Evolutionary conservation across 2,888 invertebrate genomes (phyloP), one percentile per base, ranked within the genome.

Genomic region (Torymus tubicola): DNA sequence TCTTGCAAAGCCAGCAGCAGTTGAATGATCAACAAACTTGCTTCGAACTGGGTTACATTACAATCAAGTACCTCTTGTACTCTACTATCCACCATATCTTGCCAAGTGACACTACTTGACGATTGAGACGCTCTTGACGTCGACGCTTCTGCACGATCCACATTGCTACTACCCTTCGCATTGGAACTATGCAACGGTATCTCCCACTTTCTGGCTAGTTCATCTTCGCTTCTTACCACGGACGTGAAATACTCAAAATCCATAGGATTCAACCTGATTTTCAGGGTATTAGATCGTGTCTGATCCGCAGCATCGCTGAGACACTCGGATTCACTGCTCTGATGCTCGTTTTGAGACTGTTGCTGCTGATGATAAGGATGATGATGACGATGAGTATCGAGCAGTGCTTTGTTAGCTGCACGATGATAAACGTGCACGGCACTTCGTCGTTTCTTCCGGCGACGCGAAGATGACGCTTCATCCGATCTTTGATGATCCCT

Each of bases 201-300:
- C 58, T 60, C 61, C 74, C 60, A 68, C n/a, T 60, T 53, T 2
- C 52, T 65, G 0, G n/a, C 14, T 0, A 65, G 83, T 78, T 92
- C 92, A 81, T 92, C 92, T 74, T 92, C 92, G 84, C 92, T 92
- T 10, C 91, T 84, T 0, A 92, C 89, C 0, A 91, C 91, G 0
- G 92, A 92, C 69, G 93, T 93, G 87, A 93, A 94, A 86, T 94
- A 94, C 80, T 93, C 93, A 86, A 94, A 94, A 86, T 93, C 93
- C 89, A 93, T 93, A 68, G 92, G 92, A 53, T 93, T 93, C n/a
- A 93, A 85, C 80, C 92, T 91, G 78, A 93, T 92, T 86, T 93
- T 93, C 68, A 94, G 89, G 8, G 92, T 91, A 76, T 93, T 90
- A 0, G 93, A 93, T 21, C 92, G 92, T n/a, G 42, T 52, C 4